These are phyloP conservation scores for Martes martes DNA, from an alignment of 2,113 vertebrate genomes.

Conservation along the genomic window DNA sequence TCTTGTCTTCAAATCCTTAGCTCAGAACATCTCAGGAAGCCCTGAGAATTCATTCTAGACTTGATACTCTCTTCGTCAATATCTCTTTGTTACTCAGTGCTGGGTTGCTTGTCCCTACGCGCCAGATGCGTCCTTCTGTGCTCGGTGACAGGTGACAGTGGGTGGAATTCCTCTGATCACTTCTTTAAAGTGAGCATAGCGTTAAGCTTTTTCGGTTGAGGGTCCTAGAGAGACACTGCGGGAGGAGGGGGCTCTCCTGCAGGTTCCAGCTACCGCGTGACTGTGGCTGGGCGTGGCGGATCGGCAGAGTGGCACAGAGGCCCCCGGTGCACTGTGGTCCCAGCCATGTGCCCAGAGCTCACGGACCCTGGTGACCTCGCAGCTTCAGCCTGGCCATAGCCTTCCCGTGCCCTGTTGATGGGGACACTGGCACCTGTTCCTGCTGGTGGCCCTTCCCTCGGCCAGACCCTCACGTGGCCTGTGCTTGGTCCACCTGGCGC, in stretches of 20 bases:
- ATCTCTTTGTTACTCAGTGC: not conserved
- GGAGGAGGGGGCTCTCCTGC: not conserved
- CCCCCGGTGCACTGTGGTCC: too few relatives aligned
- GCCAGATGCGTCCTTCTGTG: not conserved
- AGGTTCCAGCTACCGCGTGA: not conserved
- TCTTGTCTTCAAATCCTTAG: not conserved
- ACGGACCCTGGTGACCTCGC: not conserved
- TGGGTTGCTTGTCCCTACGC: not conserved
- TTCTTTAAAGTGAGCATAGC: not conserved
- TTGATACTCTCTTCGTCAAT: not conserved
- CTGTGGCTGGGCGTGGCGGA: too few relatives aligned
- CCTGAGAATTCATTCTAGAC: not conserved
- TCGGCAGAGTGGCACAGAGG: too few relatives aligned
- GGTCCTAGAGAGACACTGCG: not conserved
- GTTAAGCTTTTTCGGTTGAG: not conserved
- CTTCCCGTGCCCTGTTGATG: not conserved
- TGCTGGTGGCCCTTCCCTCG: not conserved
- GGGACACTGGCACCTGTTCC: not conserved
- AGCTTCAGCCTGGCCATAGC: not conserved
- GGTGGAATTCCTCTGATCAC: not conserved
- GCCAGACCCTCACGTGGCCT: rapidly evolving
- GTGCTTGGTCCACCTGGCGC: rapidly evolving
- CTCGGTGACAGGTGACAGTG: not conserved
- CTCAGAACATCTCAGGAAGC: not conserved
- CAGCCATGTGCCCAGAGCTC: not conserved